Evolutionary conservation across 2,888 invertebrate genomes (phyloP), one percentile per base, ranked within the genome.

Genomic region (Crossocerus cetratus): DNA sequence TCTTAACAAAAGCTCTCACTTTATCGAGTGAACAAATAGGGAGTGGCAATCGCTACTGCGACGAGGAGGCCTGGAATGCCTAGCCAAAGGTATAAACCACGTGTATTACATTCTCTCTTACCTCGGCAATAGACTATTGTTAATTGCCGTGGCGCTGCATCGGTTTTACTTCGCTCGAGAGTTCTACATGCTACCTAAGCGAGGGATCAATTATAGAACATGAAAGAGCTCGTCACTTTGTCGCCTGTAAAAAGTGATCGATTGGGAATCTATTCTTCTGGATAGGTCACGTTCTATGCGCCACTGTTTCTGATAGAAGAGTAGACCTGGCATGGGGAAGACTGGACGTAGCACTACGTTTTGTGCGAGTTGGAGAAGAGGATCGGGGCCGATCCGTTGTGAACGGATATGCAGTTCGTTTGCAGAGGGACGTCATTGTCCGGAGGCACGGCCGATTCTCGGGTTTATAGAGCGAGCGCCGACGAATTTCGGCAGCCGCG

Each of bases 401-500:
- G 32, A 32, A 3, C 8, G 11, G 32, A 32, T 32, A 32, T 32
- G 32, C 44, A 18, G 68, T 71, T 71, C 69, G 69, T 82, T 81
- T 66, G 72, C 64, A 60, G 69, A 73, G 71, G 44, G 71, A 49
- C 65, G 73, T 64, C 69, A 70, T 72, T 74, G 72, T 61, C 69
- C 74, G 45, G 72, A 69, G 65, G 61, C 55, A 66, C 62, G 63
- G 55, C n/a, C n/a, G n/a, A 76, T 66, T 62, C 65, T 60, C 64
- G 70, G 62, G 65, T 80, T 82, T 77, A 79, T 71, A 69, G 69
- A 64, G 56, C 75, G 71, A 63, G 60, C 79, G 72, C 58, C 74
- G 70, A 69, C 73, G 70, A 80, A 82, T 73, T 81, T 81, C 73
- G 72, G 77, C 69, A 69, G 62, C 65, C 72, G 69, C 82, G 71